Percentiles rank a stretch among this genome's conserved stretches.
Evolutionary conservation across 2,888 invertebrate species (phyloP).

Genomic region (Deladenus siricidicola): DNA sequence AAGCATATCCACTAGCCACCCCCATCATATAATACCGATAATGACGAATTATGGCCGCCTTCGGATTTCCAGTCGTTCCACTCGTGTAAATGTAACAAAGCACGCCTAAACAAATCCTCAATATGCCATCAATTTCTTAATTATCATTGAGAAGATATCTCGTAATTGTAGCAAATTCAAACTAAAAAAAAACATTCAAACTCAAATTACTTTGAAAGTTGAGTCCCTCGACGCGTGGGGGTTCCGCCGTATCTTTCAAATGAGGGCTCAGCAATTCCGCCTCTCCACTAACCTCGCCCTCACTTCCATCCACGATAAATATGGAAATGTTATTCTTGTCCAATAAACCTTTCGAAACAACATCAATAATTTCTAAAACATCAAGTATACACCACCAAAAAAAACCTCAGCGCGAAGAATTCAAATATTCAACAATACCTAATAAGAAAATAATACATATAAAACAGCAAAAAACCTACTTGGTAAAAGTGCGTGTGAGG

Average conservation of each 20-base stretch:
- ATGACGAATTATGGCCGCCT: slow-evolving; percentile 90
- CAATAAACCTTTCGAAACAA: slow-evolving; percentile 34
- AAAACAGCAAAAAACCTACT: slow-evolving; percentile 28
- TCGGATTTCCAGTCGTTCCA: slow-evolving; percentile 93
- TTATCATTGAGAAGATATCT: too few species aligned
- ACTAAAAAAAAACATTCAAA: not conserved
- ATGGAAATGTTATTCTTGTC: slow-evolving; percentile 9
- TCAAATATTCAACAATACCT: not conserved
- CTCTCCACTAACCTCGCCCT: not conserved
- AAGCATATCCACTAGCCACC: slow-evolving; percentile 11
- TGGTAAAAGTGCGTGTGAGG: slow-evolving; percentile 35
- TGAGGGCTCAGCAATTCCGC: slow-evolving; percentile 4
- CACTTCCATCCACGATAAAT: slow-evolving; percentile 21
- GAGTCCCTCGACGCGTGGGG: not conserved
- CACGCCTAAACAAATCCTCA: slow-evolving; percentile 41
- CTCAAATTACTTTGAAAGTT: slow-evolving; percentile 2
- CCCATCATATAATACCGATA: slow-evolving; percentile 59
- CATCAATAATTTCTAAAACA: not conserved
- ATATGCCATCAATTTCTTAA: too few species aligned
- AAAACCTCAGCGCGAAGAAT: not conserved
- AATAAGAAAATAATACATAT: not conserved
- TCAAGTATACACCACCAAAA: not conserved
- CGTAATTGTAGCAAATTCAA: too few species aligned
- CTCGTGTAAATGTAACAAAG: slow-evolving; percentile 93
- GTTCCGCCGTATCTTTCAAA: slow-evolving; percentile 11